Base-by-base conservation (phyloP, 1,140 invertebrate species). In the Tetraneura akinire region DNA sequence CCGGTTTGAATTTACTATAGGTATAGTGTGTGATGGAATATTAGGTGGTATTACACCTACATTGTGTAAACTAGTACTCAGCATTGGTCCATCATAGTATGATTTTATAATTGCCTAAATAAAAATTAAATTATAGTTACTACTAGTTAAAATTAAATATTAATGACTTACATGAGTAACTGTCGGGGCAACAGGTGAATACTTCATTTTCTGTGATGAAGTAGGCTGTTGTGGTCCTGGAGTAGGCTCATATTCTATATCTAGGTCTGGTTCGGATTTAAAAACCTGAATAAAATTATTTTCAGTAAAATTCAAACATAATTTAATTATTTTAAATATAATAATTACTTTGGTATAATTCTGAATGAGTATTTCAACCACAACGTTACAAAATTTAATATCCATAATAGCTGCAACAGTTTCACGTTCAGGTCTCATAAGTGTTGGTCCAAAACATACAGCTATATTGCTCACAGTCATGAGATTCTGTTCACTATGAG, bases 391-490 rank as follows among this genome's bases (percentile, higher is more conserved):
- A 89, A 98, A 99, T 87, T 99, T 99, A 80, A 98, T 96, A 85
- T 99, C 96, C 90, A 98, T 93, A 84, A 99, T 98, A 83, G 96
- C 95, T 49, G 96, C 96, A 70, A 99, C 94, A 4, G 96, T 96
- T 88, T 98, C 97, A 85, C 97, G 95, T 88, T 96, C 93, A 9
- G 96, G 94, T 78, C 96, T 89, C 84, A 99, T 88, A 82, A 99
- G 87, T 45, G 96, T 98, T n/a, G 97, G 97, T 29, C 97, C 97
- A 87, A 98, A 98, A 86, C 97, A 98, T n/a, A 99, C 97, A 2
- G 95, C 96, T 80, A 99, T 87, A 88, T 99, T 99, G 80, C 94
- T 95, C 37, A 96, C 90, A n/a, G 93, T 95, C 97, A 99, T 99
- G 84, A 97, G 89, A 87, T 99, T 99, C 85, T 94, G 94, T 82